A percentile compares a stretch with the other conserved stretches of the same genome.
phyloP scores from a whole-genome alignment of 2,113 vertebrate species.

The Elgaria multicarinata region DNA sequence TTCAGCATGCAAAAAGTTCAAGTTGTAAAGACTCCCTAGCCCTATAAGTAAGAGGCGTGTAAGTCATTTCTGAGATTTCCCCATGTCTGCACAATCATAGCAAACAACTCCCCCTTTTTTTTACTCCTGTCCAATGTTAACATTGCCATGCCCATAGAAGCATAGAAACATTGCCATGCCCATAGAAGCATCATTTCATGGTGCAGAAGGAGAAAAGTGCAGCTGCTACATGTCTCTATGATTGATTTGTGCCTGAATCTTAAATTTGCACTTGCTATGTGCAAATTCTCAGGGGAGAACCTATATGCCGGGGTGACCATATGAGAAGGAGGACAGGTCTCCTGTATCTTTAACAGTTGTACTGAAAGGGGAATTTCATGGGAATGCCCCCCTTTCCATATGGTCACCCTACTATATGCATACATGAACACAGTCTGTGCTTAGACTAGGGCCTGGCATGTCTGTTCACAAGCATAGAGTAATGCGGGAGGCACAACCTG shows the following conservation, averaged over 20 bases:
- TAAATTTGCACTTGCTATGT: not conserved
- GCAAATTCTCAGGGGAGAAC: too few relatives aligned
- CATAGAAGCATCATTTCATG: too few relatives aligned
- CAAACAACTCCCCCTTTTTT: not conserved
- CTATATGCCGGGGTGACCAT: too few relatives aligned
- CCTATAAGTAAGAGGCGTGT: not conserved
- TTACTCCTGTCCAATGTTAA: not conserved
- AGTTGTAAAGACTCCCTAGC: not conserved
- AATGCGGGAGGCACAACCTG: not conserved
- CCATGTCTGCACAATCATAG: not conserved
- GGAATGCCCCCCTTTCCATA: too few relatives aligned
- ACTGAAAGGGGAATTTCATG: too few relatives aligned
- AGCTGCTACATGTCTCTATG: too few relatives aligned
- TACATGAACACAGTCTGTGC: too few relatives aligned
- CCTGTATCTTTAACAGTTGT: too few relatives aligned
- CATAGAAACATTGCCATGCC: not conserved
- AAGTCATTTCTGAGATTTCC: too few relatives aligned
- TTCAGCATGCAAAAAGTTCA: not conserved
- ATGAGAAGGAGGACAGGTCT: too few relatives aligned
- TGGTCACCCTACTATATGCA: too few relatives aligned
- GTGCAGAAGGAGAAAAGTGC: not conserved
- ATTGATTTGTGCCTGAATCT: not conserved
- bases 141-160: not conserved
- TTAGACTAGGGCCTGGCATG: not conserved
- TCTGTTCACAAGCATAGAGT: not conserved